Base-by-base conservation (phyloP, 2,888 invertebrate species). In the Dastarcus helophoroides region DNA sequence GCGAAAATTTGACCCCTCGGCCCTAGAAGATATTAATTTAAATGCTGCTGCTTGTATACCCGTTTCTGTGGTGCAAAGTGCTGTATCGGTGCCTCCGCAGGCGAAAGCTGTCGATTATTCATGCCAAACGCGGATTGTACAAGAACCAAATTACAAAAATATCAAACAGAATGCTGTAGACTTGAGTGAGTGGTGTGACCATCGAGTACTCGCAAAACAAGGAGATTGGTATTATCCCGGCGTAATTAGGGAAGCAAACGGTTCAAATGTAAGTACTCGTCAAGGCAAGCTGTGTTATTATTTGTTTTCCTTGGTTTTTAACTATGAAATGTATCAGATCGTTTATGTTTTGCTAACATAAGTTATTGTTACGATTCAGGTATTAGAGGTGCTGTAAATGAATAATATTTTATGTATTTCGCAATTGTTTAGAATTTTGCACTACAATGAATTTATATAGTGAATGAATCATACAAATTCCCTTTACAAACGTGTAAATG, bases 101-200 rank as follows among this genome's bases (percentile, higher is more conserved):
- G 45, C 54, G 27, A 48, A 54, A 15, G 58, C 60, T 30, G 55
- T 59, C 16, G 60, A 60, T 43, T 60, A 60, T 42, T 57, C 56
- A n/a, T 54, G 49, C 41, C 41, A 52, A 14, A 36, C 49, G 14
- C 37, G 46, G 28, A 49, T 44, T 44, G 53, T 46, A 39, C 55
- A 49, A 45, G 53, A 41, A 32, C 26, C 22, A 31, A 35, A 42
- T 24, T 40, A 43, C 35, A 45, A 47, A 41, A 21, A 24, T 14
- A 25, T 9, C 14, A 48, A 48, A 37, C 46, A 47, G 37, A 48
- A 43, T 34, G 39, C 42, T 35, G 41, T 94, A 42, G 89, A 94
- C 65, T 70, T 94, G 46, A 80, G 79, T 50, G 93, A 94, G 63
- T 95, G 94, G 94, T 77, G 79, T 46, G 85, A 88, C 53, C 90